phyloP scores from a whole-genome alignment of 2,113 vertebrate genomes.

The Sphyrna mokarran region DNA sequence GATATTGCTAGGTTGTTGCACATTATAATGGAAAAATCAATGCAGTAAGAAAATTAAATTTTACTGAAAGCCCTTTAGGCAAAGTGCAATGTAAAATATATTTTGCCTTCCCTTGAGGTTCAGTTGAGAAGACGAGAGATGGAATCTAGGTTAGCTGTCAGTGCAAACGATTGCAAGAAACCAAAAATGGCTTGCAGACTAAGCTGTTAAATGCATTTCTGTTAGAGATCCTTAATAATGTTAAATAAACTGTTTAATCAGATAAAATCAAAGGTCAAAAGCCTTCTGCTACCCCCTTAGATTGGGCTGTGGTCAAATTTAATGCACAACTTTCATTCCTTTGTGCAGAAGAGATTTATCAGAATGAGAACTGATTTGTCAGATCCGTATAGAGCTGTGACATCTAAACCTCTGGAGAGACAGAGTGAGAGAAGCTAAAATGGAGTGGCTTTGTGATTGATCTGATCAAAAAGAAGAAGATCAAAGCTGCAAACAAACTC shows the following conservation, averaged over 20 bases:
- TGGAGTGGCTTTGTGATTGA: conserved; percentile 59
- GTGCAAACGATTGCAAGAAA: conserved; percentile 54
- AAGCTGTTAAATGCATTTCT: conserved; percentile 65
- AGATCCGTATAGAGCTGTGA: conserved; percentile 55
- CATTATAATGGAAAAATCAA: conserved; percentile 83
- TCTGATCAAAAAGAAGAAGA: conserved; percentile 56
- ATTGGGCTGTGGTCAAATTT: conserved; percentile 68
- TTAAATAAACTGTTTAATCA: conserved; percentile 72
- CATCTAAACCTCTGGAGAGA: conserved; percentile 58
- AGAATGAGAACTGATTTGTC: conserved; percentile 56
- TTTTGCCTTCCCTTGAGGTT: conserved; percentile 77
- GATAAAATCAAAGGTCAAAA: conserved; percentile 81
- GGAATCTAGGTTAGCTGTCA: conserved; percentile 66
- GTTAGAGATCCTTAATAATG: conserved; percentile 75
- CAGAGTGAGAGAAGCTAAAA: conserved; percentile 54
- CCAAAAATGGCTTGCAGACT: conserved; percentile 51
- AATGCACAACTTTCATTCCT: conserved; percentile 60
- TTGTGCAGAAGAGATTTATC: conserved; percentile 57
- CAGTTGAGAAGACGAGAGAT: conserved; percentile 61
- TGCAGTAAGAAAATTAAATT: conserved; percentile 95
- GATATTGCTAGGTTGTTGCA: conserved; percentile 77
- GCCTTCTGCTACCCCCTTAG: conserved; percentile 60
- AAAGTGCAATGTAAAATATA: conserved; percentile 87
- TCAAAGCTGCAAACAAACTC: conserved; percentile 54
- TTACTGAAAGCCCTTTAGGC: conserved; percentile 86